phyloP scores from a whole-genome alignment of 2,888 invertebrate genomes.

The Limnephilus lunatus region DNA sequence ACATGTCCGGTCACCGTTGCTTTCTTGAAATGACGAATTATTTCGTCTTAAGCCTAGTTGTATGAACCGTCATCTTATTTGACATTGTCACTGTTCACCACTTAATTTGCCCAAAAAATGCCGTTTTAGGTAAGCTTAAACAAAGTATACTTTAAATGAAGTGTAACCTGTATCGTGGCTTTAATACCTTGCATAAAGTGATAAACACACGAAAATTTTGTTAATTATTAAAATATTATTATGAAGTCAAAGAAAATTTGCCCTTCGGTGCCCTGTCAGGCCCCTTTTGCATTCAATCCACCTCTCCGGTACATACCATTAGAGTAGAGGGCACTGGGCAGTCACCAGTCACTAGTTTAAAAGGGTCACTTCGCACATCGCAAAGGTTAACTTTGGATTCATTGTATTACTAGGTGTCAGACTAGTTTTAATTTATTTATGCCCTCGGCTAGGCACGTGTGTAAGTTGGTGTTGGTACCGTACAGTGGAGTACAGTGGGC shows the following conservation, averaged over 20 bases:
- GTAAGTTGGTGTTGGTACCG: not conserved
- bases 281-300: conserved; percentile 51
- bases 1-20: too few species aligned
- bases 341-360: conserved; percentile 62
- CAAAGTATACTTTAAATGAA: not conserved
- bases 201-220: not conserved
- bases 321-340: conserved; percentile 54
- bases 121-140: not conserved
- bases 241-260: not conserved
- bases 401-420: conserved; percentile 64
- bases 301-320: conserved; percentile 49
- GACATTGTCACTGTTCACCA: not conserved
- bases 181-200: not conserved
- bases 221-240: not conserved
- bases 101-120: not conserved
- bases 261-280: conserved; percentile 46
- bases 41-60: not conserved
- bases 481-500: not conserved
- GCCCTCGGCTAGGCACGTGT: conserved; percentile 47
- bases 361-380: conserved; percentile 61
- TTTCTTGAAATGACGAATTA: too few species aligned
- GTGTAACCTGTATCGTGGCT: not conserved
- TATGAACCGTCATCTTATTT: not conserved
- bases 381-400: conserved; percentile 66
- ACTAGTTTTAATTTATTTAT: conserved; percentile 66